These are phyloP conservation scores for Drosophila bocki DNA, from an alignment of 1,140 invertebrate genomes.

Conservation along the genomic window DNA sequence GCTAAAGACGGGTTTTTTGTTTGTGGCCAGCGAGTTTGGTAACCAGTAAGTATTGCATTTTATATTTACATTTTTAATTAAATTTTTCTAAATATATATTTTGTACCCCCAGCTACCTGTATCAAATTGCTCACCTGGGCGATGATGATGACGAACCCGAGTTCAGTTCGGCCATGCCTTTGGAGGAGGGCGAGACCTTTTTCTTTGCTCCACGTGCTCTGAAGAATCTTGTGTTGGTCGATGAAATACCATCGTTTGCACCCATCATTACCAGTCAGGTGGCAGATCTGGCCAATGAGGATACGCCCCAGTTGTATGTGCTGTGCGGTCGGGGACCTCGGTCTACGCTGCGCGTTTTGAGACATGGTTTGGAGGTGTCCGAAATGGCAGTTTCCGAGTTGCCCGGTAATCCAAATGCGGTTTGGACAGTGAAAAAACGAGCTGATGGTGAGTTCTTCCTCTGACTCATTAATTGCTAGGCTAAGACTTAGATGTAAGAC, in stretches of 20 bases:
- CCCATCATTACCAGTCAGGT: conserved; percentile 94
- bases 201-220: conserved; percentile 98
- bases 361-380: conserved; percentile 98
- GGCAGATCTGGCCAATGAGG: conserved; percentile 96
- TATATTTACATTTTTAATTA: too few relatives aligned
- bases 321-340: conserved; percentile 97
- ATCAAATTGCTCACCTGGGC: conserved; percentile 99
- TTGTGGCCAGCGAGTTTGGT: conserved; percentile 99
- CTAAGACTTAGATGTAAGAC: conserved; percentile 50
- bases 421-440: conserved; percentile 99
- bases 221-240: conserved; percentile 98
- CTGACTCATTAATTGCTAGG: background rate
- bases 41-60: conserved; percentile 95
- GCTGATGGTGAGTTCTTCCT: conserved; percentile 88
- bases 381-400: conserved; percentile 99
- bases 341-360: conserved; percentile 95
- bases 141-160: conserved; percentile 99
- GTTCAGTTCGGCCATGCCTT: conserved; percentile 98
- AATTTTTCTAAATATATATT: background rate
- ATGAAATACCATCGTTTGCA: conserved; percentile 98
- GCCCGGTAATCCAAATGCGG: conserved; percentile 99
- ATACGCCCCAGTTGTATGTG: conserved; percentile 99
- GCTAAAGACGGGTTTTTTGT: conserved; percentile 99
- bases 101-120: conserved; percentile 91
- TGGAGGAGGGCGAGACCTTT: conserved; percentile 99